Evolutionary conservation across 2,888 invertebrate genomes (phyloP), one percentile per base, ranked within the genome.

Genomic region (Sphaerophoria taeniata): DNA sequence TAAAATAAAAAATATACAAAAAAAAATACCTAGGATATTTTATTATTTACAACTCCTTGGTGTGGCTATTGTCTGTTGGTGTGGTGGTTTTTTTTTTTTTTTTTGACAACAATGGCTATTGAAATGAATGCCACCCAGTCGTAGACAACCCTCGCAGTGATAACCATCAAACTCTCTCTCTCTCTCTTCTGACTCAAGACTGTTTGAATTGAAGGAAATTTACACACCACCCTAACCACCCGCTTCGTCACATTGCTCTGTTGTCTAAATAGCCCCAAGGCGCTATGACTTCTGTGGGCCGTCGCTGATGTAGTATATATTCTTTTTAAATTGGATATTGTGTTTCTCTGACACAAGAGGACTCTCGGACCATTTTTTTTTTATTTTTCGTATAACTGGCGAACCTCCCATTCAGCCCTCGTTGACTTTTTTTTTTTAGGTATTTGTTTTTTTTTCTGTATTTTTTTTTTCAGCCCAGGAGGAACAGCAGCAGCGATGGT

Each of bases 321-420:
- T 70, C 70, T 78, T 69, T 74, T 70, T 24, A 83, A 83, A 83
- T 83, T 78, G 70, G 79, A 74, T 78, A 83, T 78, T 83, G 83
- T 83, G 16, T 73, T 67, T 47, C 73, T 39, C 55, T 77, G 72
- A 70, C 69, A 83, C 39, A 51, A 67, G 45, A 56, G 79, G 67
- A 55, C 72, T 34, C 24, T 14, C 53, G 43, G 33, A n/a, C 56
- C 56, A 43, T 16, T 33, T 12, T 11, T 43, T 43, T 11, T 43
- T 24, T 24, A 24, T 24, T 24, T 24, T 24, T 24, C 24, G 24
- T 24, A 24, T 24, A 24, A 24, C 24, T 24, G 24, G 24, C 24
- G 43, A 3, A 6, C 24, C 33, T 11, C 5, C 39, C 16, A 24
- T 24, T 24, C 24, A 24, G n/a, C 31, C 51, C 12, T 45, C 65